A percentile compares a stretch with the other conserved stretches of the same genome.
These are phyloP conservation scores for Nothocercus julius DNA, from an alignment of 2,113 vertebrate species.

Conservation along the genomic window DNA sequence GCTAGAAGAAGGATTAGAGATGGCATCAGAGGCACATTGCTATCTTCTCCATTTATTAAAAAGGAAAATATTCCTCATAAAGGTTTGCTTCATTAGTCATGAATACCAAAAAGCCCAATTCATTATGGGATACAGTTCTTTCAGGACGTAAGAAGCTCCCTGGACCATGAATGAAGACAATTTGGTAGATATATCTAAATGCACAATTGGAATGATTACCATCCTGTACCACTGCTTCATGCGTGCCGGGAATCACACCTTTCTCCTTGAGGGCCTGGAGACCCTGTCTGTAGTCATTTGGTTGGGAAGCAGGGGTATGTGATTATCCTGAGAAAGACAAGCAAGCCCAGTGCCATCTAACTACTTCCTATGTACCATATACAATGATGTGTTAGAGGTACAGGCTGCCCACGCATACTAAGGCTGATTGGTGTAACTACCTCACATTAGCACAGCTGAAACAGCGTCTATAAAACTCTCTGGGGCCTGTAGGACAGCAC, in stretches of 20 bases:
- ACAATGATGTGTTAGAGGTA: accelerated
- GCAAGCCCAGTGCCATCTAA: neutral
- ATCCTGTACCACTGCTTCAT: neutral
- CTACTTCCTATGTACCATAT: neutral
- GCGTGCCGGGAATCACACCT: neutral
- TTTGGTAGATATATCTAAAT: neutral
- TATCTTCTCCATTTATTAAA: constrained; percentile 3
- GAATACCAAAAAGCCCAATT: neutral
- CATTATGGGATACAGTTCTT: neutral
- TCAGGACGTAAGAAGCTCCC: neutral
- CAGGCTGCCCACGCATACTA: neutral
- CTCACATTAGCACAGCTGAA: neutral
- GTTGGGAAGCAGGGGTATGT: neutral
- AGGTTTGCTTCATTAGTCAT: neutral
- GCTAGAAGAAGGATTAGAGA: neutral
- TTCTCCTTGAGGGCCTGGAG: neutral
- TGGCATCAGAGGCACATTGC: neutral
- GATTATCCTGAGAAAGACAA: neutral
- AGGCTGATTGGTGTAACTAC: neutral
- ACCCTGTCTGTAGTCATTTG: neutral
- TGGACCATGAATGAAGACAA: accelerated
- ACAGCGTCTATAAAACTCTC: neutral
- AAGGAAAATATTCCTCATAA: neutral
- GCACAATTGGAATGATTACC: neutral
- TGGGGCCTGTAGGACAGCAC: neutral